Conservation (phyloP, 2,888 invertebrate species). For the Rugalucina vietnamica region DNA sequence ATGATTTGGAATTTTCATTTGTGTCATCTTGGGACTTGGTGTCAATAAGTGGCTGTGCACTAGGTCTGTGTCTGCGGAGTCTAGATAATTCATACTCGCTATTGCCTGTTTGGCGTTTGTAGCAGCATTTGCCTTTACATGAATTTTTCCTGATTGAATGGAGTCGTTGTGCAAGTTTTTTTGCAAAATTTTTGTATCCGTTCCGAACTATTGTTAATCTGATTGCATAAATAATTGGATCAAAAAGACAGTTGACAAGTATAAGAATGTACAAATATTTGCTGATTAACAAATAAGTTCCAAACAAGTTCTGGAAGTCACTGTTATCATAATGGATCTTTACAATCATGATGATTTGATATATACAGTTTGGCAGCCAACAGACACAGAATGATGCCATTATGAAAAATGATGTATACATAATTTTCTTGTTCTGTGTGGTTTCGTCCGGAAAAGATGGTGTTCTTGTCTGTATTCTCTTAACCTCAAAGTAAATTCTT, state of each 20-base stretch:
- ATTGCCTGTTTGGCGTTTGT: background rate
- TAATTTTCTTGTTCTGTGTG: conserved; percentile 71
- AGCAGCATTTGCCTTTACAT: background rate
- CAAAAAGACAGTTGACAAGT: conserved; percentile 70
- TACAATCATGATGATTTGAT: conserved; percentile 68
- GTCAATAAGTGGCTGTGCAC: too few relatives aligned
- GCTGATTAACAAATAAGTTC: conserved; percentile 60
- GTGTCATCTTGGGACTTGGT: too few relatives aligned
- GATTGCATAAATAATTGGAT: conserved; percentile 76
- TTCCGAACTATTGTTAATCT: conserved; percentile 70
- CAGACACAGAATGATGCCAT: conserved; percentile 75
- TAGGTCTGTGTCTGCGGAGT: too few relatives aligned
- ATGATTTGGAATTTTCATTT: too few relatives aligned
- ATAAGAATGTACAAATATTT: conserved; percentile 72
- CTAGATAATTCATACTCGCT: background rate
- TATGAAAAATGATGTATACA: conserved; percentile 77
- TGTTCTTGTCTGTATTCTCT: conserved; percentile 49
- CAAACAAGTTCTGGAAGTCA: conserved; percentile 55
- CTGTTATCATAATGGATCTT: conserved; percentile 60
- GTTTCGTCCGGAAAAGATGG: conserved; percentile 59
- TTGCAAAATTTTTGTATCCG: conserved; percentile 61
- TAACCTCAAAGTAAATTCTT: conserved; percentile 72
- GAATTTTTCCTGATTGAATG: background rate
- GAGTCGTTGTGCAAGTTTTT: background rate
- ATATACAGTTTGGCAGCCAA: conserved; percentile 76